phyloP scores from a whole-genome alignment of 2,888 invertebrate genomes.

The Papilio protenor region DNA sequence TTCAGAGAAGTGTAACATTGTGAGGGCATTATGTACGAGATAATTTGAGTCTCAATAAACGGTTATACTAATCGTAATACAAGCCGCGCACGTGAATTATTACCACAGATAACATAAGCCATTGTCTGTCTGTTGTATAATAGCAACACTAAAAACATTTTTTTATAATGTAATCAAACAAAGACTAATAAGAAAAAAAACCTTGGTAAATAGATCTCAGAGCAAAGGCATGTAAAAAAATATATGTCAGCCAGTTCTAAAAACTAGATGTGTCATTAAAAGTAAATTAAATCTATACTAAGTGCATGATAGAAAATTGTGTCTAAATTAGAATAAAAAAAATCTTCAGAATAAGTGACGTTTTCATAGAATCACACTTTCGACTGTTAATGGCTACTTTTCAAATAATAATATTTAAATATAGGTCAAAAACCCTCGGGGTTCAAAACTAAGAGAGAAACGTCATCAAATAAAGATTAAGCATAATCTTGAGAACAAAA shows the following conservation, averaged over 20 bases:
- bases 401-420: conserved; percentile 21
- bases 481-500: conserved; percentile 32
- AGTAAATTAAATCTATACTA: background rate
- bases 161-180: background rate
- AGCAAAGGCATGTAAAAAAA: background rate
- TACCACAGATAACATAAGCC: background rate
- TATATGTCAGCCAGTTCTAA: background rate
- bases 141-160: background rate
- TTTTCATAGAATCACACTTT: conserved; percentile 9
- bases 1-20: conserved; percentile 49
- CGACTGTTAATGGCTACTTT: background rate
- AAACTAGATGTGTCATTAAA: conserved; percentile 1
- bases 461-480: conserved; percentile 42
- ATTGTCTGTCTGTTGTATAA: background rate
- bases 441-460: conserved; percentile 25
- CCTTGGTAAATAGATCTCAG: background rate
- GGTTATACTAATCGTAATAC: conserved; percentile 29
- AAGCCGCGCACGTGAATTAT: conserved; percentile 31
- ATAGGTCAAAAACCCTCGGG: conserved; percentile 31
- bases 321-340: background rate
- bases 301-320: background rate
- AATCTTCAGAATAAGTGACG: background rate
- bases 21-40: conserved; percentile 17
- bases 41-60: conserved; percentile 32
- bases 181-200: background rate